Conservation (phyloP, 2,888 invertebrate genomes). For the Diplolepis rosae region DNA sequence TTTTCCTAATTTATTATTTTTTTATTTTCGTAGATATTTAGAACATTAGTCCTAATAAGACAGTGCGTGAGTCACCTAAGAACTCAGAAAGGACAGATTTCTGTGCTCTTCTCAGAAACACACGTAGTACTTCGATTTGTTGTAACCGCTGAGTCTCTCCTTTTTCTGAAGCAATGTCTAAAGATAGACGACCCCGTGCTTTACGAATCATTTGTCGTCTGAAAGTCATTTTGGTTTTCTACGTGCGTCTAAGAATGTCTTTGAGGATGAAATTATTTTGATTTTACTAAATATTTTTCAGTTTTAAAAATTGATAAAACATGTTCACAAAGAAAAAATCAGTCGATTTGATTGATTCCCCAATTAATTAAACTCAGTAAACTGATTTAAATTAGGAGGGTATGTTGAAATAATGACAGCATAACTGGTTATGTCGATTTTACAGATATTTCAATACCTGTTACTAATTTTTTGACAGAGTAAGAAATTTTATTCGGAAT, state of each 20-base stretch:
- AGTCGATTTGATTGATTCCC: no score
- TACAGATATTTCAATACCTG: no score
- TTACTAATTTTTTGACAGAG: no score
- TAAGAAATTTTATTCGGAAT: no score
- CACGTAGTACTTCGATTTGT: constrained; percentile 8
- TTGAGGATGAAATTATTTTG: not conserved
- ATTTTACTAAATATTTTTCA: not conserved
- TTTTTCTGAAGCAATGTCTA: constrained; percentile 45
- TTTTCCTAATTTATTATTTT: no score
- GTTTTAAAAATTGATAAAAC: no score
- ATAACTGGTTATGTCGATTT: no score
- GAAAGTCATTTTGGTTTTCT: no score
- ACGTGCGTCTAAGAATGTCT: not conserved
- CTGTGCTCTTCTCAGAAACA: constrained; percentile 12
- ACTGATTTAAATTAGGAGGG: no score
- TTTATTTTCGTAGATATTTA: not conserved
- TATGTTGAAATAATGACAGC: no score
- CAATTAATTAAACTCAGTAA: no score
- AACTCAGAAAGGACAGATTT: constrained; percentile 9
- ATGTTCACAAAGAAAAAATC: no score
- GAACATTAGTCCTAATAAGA: constrained; percentile 3
- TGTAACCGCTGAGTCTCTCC: constrained; percentile 16
- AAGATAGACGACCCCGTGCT: constrained; percentile 44
- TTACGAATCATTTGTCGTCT: constrained; percentile 43
- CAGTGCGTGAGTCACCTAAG: constrained; percentile 2